Percentiles rank a stretch among this genome's conserved stretches.
Conservation (phyloP, 2,113 vertebrate species). For the Labeo rohita region DNA sequence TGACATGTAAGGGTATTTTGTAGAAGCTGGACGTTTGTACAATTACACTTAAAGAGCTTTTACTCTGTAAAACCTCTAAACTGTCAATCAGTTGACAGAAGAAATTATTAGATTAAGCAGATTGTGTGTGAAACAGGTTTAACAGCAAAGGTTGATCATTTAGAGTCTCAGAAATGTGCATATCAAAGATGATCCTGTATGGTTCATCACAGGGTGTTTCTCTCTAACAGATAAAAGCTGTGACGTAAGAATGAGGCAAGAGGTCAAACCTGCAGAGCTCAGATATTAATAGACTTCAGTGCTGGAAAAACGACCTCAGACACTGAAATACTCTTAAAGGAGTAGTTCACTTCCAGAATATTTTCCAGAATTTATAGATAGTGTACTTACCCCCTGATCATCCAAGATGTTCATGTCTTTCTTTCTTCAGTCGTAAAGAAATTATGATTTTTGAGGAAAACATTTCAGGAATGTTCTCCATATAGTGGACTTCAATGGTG, state of each 20-base stretch:
- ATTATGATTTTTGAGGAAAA: too few species aligned
- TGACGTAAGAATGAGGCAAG: slow-evolving; percentile 52
- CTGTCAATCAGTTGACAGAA: not conserved
- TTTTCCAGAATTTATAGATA: too few species aligned
- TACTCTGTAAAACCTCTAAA: not conserved
- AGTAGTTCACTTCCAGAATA: too few species aligned
- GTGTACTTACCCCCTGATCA: too few species aligned
- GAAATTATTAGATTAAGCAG: not conserved
- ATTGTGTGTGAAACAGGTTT: not conserved
- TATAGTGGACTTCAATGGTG: too few species aligned
- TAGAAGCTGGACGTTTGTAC: not conserved
- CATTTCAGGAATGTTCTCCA: too few species aligned
- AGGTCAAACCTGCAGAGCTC: slow-evolving; percentile 49
- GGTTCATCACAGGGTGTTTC: not conserved
- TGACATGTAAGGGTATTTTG: not conserved
- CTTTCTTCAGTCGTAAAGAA: too few species aligned
- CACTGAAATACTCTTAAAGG: not conserved
- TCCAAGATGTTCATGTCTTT: too few species aligned
- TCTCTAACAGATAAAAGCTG: not conserved
- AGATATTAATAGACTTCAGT: slow-evolving; percentile 57
- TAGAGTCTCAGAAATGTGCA: not conserved
- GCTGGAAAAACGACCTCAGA: slow-evolving; percentile 11
- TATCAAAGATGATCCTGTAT: not conserved
- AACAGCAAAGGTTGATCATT: not conserved
- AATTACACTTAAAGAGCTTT: not conserved